Conservation (phyloP, 2,888 invertebrate genomes). For the Hipparchia semele region DNA sequence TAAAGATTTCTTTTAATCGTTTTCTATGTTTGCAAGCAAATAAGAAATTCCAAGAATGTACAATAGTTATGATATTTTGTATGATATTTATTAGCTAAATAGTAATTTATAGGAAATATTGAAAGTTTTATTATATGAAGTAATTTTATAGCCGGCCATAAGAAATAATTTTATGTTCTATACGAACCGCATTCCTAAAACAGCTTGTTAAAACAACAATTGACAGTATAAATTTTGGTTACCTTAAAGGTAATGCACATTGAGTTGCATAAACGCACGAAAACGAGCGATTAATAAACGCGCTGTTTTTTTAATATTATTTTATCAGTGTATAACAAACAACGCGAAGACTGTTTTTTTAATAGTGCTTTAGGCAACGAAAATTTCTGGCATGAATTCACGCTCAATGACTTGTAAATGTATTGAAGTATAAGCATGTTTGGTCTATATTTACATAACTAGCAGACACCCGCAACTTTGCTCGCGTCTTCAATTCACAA, state of each 20-base stretch:
- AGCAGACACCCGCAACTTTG: no score
- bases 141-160: conserved; percentile 24
- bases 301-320: no score
- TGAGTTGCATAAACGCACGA: neutral
- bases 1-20: no score
- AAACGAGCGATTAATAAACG: neutral
- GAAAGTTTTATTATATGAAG: conserved; percentile 26
- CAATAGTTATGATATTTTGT: conserved; percentile 13
- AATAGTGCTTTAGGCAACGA: no score
- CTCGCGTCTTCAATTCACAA: no score
- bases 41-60: conserved; percentile 3
- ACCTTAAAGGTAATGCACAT: conserved; percentile 14
- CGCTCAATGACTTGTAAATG: no score
- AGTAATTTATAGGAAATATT: conserved; percentile 13
- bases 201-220: conserved; percentile 37
- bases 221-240: conserved; percentile 34
- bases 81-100: neutral
- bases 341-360: no score
- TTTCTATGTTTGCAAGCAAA: neutral
- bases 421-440: no score
- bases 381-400: no score
- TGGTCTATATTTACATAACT: no score
- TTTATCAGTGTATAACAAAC: no score
- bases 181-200: conserved; percentile 34
- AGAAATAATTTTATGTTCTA: conserved; percentile 31